These are phyloP conservation scores for Drosophila falleni DNA, from an alignment of 2,888 invertebrate genomes.

Conservation along the genomic window DNA sequence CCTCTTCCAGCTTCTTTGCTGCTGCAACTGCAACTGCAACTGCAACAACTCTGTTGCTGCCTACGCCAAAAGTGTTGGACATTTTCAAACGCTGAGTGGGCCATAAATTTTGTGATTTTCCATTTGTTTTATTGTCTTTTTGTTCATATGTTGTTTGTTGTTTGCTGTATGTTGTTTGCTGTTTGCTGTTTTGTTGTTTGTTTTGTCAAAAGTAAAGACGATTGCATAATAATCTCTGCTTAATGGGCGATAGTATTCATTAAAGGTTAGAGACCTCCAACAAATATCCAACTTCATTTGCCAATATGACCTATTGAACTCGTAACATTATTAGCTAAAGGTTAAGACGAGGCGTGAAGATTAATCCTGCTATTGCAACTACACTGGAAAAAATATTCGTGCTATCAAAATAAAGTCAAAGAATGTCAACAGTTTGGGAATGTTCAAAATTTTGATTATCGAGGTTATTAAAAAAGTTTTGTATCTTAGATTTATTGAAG, in stretches of 20 bases:
- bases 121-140: conserved; percentile 33
- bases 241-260: conserved; percentile 36
- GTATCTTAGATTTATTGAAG: no score
- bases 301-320: conserved; percentile 9
- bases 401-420: no score
- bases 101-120: conserved; percentile 65
- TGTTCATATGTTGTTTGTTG: conserved; percentile 16
- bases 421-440: no score
- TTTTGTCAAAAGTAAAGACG: conserved; percentile 48
- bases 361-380: not conserved
- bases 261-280: conserved; percentile 35
- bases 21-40: conserved; percentile 4
- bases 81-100: conserved; percentile 60
- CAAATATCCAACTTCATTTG: not conserved
- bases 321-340: conserved; percentile 3
- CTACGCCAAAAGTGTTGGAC: conserved; percentile 49
- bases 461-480: no score
- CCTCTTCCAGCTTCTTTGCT: not conserved
- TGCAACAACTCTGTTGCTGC: conserved; percentile 17
- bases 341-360: conserved; percentile 1
- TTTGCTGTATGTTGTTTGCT: conserved; percentile 5
- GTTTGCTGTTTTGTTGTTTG: conserved; percentile 9
- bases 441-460: not conserved
- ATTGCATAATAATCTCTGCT: conserved; percentile 59
- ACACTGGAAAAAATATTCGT: not conserved